Evolutionary conservation across 2,797 vertebrate genomes (phyloP).

Genomic region (Allobates femoralis): DNA sequence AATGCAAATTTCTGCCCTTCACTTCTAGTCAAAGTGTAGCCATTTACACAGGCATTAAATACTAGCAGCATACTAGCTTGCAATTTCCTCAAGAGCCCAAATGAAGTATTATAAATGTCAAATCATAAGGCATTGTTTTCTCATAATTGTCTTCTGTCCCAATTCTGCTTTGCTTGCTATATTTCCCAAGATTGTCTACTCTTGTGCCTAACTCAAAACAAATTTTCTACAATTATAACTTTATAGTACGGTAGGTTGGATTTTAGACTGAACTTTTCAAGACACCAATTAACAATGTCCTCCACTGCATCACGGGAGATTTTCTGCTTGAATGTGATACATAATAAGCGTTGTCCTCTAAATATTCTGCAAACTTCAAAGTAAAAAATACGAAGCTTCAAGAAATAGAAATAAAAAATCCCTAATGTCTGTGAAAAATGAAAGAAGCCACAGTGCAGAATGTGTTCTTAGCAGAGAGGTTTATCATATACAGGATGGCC

Average conservation of each 20-base stretch:
- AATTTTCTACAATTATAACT: slow-evolving; percentile 1
- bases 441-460: not conserved
- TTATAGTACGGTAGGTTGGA: not conserved
- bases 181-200: not conserved
- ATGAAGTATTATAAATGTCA: not conserved
- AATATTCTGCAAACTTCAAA: not conserved
- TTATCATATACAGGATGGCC: not conserved
- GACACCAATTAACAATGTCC: not conserved
- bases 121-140: not conserved
- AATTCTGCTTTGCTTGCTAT: not conserved
- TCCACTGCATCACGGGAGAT: not conserved
- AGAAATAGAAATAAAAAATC: not conserved
- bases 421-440: not conserved
- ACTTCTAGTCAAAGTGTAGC: not conserved
- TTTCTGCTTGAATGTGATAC: not conserved
- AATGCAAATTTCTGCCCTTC: not conserved
- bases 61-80: not conserved
- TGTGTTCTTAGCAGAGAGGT: not conserved
- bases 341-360: not conserved
- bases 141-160: not conserved
- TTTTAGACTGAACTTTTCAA: not conserved
- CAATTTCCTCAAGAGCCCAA: not conserved
- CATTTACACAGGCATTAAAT: not conserved
- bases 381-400: not conserved
- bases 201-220: not conserved